Evolutionary conservation across 2,113 vertebrate genomes (phyloP).

Genomic region (Craseonycteris thonglongyai): DNA sequence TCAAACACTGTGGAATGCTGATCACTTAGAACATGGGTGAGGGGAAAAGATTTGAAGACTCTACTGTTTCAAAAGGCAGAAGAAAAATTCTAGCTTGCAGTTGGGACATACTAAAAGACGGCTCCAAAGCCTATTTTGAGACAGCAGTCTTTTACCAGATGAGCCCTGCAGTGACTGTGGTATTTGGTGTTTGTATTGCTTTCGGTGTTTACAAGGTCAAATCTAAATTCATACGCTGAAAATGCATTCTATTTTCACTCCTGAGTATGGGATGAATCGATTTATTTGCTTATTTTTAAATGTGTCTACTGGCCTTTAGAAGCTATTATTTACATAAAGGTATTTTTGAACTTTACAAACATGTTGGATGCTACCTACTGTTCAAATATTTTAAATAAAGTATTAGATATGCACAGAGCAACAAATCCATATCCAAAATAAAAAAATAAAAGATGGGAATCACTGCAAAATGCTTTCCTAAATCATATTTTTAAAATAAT

Average conservation of each 20-base stretch:
- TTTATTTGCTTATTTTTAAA: slow-evolving; percentile 65
- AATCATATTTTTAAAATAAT: slow-evolving; percentile 24
- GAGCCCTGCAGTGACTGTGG: not conserved
- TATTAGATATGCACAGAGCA: slow-evolving; percentile 16
- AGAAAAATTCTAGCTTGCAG: not conserved
- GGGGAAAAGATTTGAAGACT: not conserved
- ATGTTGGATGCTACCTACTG: slow-evolving; percentile 25
- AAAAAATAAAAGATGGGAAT: slow-evolving; percentile 16
- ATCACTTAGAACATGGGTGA: not conserved
- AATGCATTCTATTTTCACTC: slow-evolving; percentile 32
- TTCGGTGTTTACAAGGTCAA: slow-evolving; percentile 49
- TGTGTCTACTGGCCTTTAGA: slow-evolving; percentile 60
- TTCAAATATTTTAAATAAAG: slow-evolving; percentile 49
- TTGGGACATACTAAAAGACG: not conserved
- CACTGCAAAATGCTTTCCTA: slow-evolving; percentile 10
- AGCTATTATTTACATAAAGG: slow-evolving; percentile 56
- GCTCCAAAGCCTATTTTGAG: not conserved
- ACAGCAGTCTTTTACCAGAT: not conserved
- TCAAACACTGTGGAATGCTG: not conserved
- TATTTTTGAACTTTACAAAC: slow-evolving; percentile 66
- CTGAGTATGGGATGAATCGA: slow-evolving; percentile 13
- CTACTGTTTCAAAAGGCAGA: not conserved
- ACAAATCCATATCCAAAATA: slow-evolving; percentile 38
- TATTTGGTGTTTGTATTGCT: not conserved
- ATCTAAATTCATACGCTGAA: slow-evolving; percentile 23